A percentile compares a stretch with the other conserved stretches of the same genome.
Evolutionary conservation across 64 coral and sea anemone genomes (phyloP).

Genomic region (Stylophora pistillata): DNA sequence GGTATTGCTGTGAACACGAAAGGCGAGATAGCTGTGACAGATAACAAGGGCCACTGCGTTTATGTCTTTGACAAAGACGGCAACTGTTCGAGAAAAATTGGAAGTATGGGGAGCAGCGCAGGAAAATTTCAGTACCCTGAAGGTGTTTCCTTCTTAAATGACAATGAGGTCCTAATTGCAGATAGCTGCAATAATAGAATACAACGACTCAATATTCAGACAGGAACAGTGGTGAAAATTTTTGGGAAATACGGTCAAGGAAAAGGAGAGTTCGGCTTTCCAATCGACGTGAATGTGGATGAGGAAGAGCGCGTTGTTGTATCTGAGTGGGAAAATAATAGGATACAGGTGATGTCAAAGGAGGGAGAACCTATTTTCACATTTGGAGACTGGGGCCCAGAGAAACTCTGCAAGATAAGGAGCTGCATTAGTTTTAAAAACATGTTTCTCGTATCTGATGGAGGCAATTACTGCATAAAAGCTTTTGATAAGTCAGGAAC

Average conservation of each 20-base stretch:
- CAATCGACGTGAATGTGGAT: slow-evolving; percentile 28
- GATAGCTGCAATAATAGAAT: too few species aligned
- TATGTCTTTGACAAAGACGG: neutral
- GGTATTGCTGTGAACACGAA: too few species aligned
- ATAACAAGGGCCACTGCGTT: neutral
- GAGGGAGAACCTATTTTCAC: slow-evolving; percentile 5
- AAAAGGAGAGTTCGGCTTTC: neutral
- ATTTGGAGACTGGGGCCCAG: slow-evolving; percentile 18
- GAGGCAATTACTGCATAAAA: neutral
- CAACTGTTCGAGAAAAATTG: neutral
- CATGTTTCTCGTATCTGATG: neutral
- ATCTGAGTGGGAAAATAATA: neutral
- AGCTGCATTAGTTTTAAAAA: neutral
- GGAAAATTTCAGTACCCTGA: too few species aligned
- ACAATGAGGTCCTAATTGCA: too few species aligned
- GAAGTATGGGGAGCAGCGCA: neutral
- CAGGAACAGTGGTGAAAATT: too few species aligned
- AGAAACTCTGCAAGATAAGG: neutral
- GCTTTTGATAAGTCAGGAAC: neutral
- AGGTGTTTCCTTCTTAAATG: too few species aligned
- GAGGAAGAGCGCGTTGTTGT: slow-evolving; percentile 24
- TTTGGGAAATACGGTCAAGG: neutral
- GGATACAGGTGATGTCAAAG: slow-evolving; percentile 32
- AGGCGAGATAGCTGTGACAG: too few species aligned
- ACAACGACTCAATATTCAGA: too few species aligned